These are phyloP conservation scores for Cephonodes hylas DNA, from an alignment of 2,888 invertebrate species.

Conservation along the genomic window DNA sequence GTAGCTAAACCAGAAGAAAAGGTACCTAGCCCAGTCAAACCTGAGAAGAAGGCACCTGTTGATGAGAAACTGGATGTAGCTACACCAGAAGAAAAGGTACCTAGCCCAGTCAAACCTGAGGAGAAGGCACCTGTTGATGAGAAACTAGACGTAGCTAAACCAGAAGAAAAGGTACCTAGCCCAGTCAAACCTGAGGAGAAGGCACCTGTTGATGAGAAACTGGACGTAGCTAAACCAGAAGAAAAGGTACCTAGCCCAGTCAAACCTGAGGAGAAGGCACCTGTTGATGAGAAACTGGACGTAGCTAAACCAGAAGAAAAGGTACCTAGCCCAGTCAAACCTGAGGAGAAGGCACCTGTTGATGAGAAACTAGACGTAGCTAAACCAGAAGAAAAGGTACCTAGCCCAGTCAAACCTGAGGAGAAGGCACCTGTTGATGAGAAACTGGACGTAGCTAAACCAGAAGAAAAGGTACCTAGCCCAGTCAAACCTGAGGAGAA, in stretches of 20 bases:
- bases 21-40: constrained; percentile 15
- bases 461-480: constrained; percentile 11
- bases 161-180: constrained; percentile 14
- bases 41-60: constrained; percentile 13
- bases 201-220: no score
- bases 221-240: constrained; percentile 13
- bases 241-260: constrained; percentile 16
- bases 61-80: background rate
- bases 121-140: background rate
- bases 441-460: background rate
- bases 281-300: background rate
- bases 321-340: no score
- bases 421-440: no score
- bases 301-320: background rate
- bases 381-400: no score
- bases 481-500: constrained; percentile 12
- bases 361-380: no score
- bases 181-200: constrained; percentile 4
- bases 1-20: no score
- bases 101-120: constrained; percentile 16
- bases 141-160: constrained; percentile 16
- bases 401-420: constrained; percentile 14
- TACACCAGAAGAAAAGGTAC: background rate
- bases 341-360: no score
- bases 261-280: constrained; percentile 13